These are phyloP conservation scores for Heliconius nattereri DNA, from an alignment of 1,140 invertebrate genomes.

Conservation along the genomic window DNA sequence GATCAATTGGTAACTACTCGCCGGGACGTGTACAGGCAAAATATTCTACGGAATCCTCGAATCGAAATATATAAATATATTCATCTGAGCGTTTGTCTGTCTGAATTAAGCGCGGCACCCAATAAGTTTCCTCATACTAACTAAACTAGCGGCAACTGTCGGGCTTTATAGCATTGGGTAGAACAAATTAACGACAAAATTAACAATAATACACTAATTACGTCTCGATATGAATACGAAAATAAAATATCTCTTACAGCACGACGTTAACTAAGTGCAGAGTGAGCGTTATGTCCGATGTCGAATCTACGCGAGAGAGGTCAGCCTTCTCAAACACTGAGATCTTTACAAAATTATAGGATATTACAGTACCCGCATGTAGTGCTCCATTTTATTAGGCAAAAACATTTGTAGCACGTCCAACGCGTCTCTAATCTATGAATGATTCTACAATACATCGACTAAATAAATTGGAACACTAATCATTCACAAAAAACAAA, in stretches of 20 bases:
- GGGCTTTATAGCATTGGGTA: constrained; percentile 63
- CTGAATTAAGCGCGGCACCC: constrained; percentile 53
- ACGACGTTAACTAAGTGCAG: constrained; percentile 80
- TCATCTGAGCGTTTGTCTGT: constrained; percentile 39
- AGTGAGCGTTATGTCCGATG: constrained; percentile 70
- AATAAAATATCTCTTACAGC: constrained; percentile 75
- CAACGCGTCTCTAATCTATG: constrained; percentile 7
- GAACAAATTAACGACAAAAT: constrained; percentile 72
- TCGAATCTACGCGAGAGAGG: constrained; percentile 62
- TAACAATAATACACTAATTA: constrained; percentile 80
- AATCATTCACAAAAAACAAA: constrained; percentile 23
- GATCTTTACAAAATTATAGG: constrained; percentile 32
- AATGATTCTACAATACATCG: constrained; percentile 13
- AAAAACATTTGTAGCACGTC: background rate
- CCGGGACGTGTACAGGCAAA: constrained; percentile 44
- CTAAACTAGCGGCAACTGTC: constrained; percentile 55
- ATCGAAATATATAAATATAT: constrained; percentile 26
- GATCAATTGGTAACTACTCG: constrained; percentile 37
- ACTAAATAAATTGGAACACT: constrained; percentile 31
- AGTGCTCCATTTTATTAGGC: constrained; percentile 24
- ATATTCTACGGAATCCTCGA: constrained; percentile 70
- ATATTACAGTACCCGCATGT: constrained; percentile 23
- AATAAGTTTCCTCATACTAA: constrained; percentile 51
- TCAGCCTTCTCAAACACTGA: constrained; percentile 46
- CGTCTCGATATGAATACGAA: constrained; percentile 75